Percentiles rank a stretch among this genome's conserved stretches.
Conservation (phyloP, 2,797 vertebrate genomes). For the Fundulus diaphanus region DNA sequence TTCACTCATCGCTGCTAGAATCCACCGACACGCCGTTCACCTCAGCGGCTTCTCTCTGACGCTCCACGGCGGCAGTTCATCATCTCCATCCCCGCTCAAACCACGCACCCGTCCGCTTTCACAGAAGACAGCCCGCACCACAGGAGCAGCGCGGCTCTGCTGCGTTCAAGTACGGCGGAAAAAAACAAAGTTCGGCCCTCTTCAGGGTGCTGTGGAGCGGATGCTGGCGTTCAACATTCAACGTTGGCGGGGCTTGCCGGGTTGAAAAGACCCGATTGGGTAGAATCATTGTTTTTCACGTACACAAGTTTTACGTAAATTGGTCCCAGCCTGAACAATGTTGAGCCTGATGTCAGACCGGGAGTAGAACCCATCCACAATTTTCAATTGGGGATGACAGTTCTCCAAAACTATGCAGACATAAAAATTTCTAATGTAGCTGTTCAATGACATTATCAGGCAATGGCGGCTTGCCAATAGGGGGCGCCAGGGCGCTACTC, state of each 20-base stretch:
- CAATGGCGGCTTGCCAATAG: no score
- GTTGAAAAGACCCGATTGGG: background rate
- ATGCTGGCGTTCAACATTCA: background rate
- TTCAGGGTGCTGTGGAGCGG: background rate
- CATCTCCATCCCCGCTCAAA: conserved; percentile 39
- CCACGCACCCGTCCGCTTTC: background rate
- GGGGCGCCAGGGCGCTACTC: no score
- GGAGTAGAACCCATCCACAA: no score
- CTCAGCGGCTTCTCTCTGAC: conserved; percentile 1
- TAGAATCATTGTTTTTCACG: background rate
- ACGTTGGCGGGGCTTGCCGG: background rate
- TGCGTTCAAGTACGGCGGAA: conserved; percentile 15
- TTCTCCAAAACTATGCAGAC: no score
- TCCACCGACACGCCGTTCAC: background rate
- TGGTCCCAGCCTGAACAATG: no score
- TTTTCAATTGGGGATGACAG: no score
- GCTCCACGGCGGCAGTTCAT: background rate
- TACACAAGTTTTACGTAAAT: no score
- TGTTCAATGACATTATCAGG: no score
- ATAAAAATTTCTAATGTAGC: no score
- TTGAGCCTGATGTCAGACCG: no score
- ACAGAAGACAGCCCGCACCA: background rate
- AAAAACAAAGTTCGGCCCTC: background rate
- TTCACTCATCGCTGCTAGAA: conserved; percentile 54
- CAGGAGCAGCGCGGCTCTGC: background rate